Evolutionary conservation across 2,888 invertebrate species (phyloP), one percentile per base, ranked within the genome.

Genomic region (Amphiduros pacificus): DNA sequence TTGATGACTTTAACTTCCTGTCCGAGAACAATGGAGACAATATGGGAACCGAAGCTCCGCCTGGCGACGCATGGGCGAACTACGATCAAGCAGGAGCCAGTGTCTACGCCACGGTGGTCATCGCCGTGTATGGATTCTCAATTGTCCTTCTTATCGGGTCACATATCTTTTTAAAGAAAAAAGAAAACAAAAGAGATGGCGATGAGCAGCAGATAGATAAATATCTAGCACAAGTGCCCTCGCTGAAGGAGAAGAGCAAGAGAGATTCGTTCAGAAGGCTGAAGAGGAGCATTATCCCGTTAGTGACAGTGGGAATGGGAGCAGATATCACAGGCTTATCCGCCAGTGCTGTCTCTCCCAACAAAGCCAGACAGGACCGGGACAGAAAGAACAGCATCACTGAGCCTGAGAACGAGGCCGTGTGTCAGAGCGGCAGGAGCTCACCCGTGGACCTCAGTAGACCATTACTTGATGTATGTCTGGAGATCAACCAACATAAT

Each of bases 61-160:
- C 22, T n/a, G 20, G 22, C 20, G 6, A n/a, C 5, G 44, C 6
- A n/a, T n/a, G n/a, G 4, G 28, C 9, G n/a, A 51, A 31, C 26
- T 61, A 54, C n/a, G 52, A 54, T 20, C 50, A 54, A 20, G 27
- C 20, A 9, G 80, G 80, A 1, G 79, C 80, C n/a, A 70, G 76
- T 1, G 78, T 79, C 66, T 81, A 80, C 68, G 79, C 80, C n/a
- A 74, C 79, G 0, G 79, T 79, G 5, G 81, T 81, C n/a, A 76
- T 81, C 27, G 64, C 80, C 40, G 78, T 81, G 32, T 81, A 80
- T 66, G 79, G 79, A 3, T 71, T 81, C 36, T 81, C 81, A 3
- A 80, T 80, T 28, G 79, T 80, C 14, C 73, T 80, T 74, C 77
- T 81, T 74, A 81, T 81, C 28, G 80, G 79, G 6, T 81, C 81